A percentile compares a stretch with the other conserved stretches of the same genome.
phyloP scores from a whole-genome alignment of 2,888 invertebrate genomes.

The Leptinotarsa tumamoca region DNA sequence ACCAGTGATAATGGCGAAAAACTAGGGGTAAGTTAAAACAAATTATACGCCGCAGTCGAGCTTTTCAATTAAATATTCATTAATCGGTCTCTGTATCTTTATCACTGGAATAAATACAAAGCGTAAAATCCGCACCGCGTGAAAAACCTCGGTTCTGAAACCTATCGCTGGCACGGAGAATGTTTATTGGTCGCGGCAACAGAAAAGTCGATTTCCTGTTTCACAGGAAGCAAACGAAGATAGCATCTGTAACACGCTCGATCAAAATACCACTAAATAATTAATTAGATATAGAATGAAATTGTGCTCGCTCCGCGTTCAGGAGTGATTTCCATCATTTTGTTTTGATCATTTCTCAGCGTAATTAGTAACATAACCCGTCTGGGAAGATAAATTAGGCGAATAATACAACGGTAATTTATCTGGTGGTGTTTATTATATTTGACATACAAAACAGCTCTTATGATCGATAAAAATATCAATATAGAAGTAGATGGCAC shows the following conservation, averaged over 20 bases:
- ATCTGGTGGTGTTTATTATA: neutral
- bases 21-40: slow-evolving; percentile 27
- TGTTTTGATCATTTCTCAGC: slow-evolving; percentile 21
- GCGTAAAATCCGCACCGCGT: slow-evolving; percentile 23
- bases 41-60: slow-evolving; percentile 21
- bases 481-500: too few species aligned
- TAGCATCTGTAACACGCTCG: slow-evolving; percentile 55
- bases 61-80: slow-evolving; percentile 32
- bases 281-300: slow-evolving; percentile 43
- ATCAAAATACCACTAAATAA: slow-evolving; percentile 56
- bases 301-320: slow-evolving; percentile 27
- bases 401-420: neutral
- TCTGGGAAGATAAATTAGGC: neutral
- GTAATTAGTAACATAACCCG: slow-evolving; percentile 23
- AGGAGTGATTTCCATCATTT: slow-evolving; percentile 11
- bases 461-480: too few species aligned
- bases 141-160: slow-evolving; percentile 11
- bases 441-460: neutral
- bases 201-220: slow-evolving; percentile 58
- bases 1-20: slow-evolving; percentile 17
- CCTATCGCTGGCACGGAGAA: slow-evolving; percentile 25
- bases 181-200: slow-evolving; percentile 45
- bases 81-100: slow-evolving; percentile 20
- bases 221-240: slow-evolving; percentile 58
- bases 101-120: slow-evolving; percentile 33